Percentiles rank a stretch among this genome's conserved stretches.
Evolutionary conservation across 2,797 vertebrate genomes (phyloP).

Genomic region (Sebastolobus alascanus): DNA sequence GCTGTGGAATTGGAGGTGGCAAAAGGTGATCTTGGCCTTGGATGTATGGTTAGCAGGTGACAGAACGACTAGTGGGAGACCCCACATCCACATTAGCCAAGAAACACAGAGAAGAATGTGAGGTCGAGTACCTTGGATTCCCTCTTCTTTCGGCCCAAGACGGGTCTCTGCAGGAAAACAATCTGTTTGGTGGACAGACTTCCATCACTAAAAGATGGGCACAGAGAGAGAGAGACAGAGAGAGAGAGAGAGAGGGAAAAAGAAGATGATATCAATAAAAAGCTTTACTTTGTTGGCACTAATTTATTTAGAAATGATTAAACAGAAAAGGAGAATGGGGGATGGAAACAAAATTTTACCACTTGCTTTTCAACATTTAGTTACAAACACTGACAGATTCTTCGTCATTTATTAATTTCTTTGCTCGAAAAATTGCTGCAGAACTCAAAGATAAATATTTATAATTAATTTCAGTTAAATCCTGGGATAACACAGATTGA

Average conservation of each 20-base stretch:
- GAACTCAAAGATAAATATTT: constrained; percentile 9
- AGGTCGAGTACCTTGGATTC: constrained; percentile 91
- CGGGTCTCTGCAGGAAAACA: constrained; percentile 97
- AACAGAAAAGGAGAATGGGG: background rate
- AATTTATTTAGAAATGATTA: constrained; percentile 10
- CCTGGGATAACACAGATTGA: background rate
- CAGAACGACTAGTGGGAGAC: constrained; percentile 30
- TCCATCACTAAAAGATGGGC: constrained; percentile 89
- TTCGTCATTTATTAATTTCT: constrained; percentile 35
- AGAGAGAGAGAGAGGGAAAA: constrained; percentile 13
- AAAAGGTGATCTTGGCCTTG: constrained; percentile 39
- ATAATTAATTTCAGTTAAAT: constrained; percentile 3
- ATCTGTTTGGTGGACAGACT: constrained; percentile 97
- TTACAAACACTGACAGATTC: background rate
- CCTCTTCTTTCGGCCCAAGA: constrained; percentile 93
- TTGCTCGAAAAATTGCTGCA: constrained; percentile 7
- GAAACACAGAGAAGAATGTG: constrained; percentile 53
- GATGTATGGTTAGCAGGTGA: constrained; percentile 37
- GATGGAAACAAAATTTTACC: background rate
- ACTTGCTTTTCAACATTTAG: constrained; percentile 2
- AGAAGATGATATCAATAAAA: constrained; percentile 16
- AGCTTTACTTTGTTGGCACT: background rate
- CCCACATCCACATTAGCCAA: constrained; percentile 42
- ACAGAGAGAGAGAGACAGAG: background rate
- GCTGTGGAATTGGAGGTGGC: constrained; percentile 8